A percentile compares a stretch with the other conserved stretches of the same genome.
These are phyloP conservation scores for Sycobia sp. DNA, from an alignment of 1,140 invertebrate species.

Conservation along the genomic window DNA sequence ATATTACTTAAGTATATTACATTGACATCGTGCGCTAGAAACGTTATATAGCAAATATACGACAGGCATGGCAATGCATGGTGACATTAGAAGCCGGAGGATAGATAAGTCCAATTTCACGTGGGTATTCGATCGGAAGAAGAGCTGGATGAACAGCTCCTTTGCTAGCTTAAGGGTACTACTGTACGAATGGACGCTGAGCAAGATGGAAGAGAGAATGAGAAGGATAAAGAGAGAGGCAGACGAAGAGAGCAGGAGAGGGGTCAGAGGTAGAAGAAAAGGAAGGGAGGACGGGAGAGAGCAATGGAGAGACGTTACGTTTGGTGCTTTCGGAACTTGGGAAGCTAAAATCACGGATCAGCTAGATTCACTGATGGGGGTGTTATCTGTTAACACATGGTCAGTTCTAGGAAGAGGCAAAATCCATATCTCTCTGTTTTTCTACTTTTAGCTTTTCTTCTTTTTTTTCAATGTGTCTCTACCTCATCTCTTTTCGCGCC, in stretches of 20 bases:
- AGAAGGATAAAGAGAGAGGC: too few species aligned
- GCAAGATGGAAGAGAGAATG: background rate
- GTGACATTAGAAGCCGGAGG: background rate
- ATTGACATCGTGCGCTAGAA: too few species aligned
- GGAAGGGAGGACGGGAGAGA: background rate
- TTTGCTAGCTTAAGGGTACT: background rate
- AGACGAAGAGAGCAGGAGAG: too few species aligned
- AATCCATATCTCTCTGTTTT: background rate
- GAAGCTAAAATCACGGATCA: constrained; percentile 16
- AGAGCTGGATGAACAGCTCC: constrained; percentile 5
- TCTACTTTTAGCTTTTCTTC: background rate
- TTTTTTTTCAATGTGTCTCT: background rate
- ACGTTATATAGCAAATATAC: too few species aligned
- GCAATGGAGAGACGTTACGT: background rate
- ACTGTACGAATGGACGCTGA: background rate
- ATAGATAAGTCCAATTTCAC: constrained; percentile 17
- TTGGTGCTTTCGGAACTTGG: background rate
- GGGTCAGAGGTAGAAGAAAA: background rate
- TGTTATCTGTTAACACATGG: constrained; percentile 47
- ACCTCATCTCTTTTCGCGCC: too few species aligned
- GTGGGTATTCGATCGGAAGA: constrained; percentile 22
- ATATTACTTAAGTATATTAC: too few species aligned
- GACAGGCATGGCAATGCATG: too few species aligned
- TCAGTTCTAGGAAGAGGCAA: constrained; percentile 21
- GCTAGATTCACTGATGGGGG: constrained; percentile 24